phyloP scores from a whole-genome alignment of 1,140 invertebrate genomes.

The Pseudomyrmex gracilis region DNA sequence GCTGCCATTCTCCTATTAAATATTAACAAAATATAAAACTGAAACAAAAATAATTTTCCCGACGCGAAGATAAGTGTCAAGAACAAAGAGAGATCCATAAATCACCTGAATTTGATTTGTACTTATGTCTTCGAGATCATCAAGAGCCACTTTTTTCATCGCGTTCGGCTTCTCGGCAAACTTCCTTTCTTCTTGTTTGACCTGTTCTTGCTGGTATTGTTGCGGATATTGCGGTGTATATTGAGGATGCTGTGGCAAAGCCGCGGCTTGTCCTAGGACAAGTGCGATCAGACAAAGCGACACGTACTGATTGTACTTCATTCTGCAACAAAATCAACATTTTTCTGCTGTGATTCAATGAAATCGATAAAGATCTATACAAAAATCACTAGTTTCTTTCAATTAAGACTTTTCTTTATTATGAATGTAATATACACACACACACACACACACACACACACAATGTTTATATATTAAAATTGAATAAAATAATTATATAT shows the following conservation, averaged over 20 bases:
- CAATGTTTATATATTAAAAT: not conserved
- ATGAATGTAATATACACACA: not conserved
- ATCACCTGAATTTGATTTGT: conserved; percentile 91
- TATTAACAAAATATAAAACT: not conserved
- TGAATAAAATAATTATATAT: not conserved
- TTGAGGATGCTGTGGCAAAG: conserved; percentile 81
- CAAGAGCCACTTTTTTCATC: conserved; percentile 93
- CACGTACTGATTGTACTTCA: conserved; percentile 80
- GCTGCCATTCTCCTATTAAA: conserved; percentile 85
- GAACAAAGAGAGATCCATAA: no score
- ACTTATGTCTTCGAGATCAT: conserved; percentile 92
- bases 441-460: no score
- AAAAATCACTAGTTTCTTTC: not conserved
- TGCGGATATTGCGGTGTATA: conserved; percentile 79
- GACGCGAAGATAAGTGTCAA: no score
- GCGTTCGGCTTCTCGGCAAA: conserved; percentile 95
- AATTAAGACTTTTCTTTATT: not conserved
- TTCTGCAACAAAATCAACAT: conserved; percentile 67
- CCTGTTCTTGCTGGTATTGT: conserved; percentile 85
- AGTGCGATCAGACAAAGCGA: conserved; percentile 80
- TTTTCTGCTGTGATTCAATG: not conserved
- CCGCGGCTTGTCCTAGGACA: conserved; percentile 80
- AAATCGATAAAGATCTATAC: not conserved
- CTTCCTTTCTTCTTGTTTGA: conserved; percentile 88
- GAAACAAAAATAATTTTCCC: no score